These are phyloP conservation scores for Andrena chrysosceles DNA, from an alignment of 2,888 invertebrate species.

Conservation along the genomic window DNA sequence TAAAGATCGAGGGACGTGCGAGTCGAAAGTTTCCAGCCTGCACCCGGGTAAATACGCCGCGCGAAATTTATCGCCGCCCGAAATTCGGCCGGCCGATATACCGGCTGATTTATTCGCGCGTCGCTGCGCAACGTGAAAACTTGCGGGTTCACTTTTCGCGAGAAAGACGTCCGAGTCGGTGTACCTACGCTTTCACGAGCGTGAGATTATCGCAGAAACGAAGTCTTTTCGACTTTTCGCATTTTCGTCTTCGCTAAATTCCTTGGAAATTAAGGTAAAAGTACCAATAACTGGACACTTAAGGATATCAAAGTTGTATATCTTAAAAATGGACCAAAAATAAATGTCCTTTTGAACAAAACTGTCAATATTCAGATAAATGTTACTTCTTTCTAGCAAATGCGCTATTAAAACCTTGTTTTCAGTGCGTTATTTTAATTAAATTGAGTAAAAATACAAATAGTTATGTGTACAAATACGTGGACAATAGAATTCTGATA, in stretches of 20 bases:
- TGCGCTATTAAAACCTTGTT: too few relatives aligned
- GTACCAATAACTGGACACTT: too few relatives aligned
- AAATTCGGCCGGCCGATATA: slow-evolving; percentile 63
- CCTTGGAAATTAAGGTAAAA: neutral
- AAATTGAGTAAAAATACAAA: too few relatives aligned
- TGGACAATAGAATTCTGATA: too few relatives aligned
- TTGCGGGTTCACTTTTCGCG: slow-evolving; percentile 4
- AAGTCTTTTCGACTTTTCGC: neutral
- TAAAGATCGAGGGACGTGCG: neutral
- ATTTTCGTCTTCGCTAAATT: neutral
- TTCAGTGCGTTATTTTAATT: too few relatives aligned
- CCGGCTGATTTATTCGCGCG: slow-evolving; percentile 60
- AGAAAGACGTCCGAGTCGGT: slow-evolving; percentile 3
- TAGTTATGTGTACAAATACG: too few relatives aligned
- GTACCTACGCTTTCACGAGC: neutral
- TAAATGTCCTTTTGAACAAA: too few relatives aligned
- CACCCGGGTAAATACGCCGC: slow-evolving; percentile 58
- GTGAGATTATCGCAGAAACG: neutral
- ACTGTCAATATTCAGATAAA: too few relatives aligned
- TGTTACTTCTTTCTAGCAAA: too few relatives aligned
- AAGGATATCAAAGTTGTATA: too few relatives aligned
- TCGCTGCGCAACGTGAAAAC: slow-evolving; percentile 7
- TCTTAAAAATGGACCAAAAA: too few relatives aligned
- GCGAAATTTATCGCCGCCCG: slow-evolving; percentile 65
- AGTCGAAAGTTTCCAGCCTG: slow-evolving; percentile 51